Conservation (phyloP, 2,113 vertebrate species). For the Passer montanus region DNA sequence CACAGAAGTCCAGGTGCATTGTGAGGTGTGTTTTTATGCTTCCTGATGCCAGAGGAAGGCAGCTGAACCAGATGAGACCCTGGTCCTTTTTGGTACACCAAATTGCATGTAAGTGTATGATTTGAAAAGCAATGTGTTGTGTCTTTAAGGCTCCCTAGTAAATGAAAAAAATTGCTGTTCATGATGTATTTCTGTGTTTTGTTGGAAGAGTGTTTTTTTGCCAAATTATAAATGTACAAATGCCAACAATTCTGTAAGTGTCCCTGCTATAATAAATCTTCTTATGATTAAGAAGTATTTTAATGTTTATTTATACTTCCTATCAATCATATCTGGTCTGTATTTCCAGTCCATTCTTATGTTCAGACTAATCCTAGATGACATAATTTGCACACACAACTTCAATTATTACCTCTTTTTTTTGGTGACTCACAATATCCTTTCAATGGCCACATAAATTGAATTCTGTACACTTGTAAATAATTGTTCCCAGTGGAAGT, state of each 20-base stretch:
- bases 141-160: neutral
- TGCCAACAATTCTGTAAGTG: neutral
- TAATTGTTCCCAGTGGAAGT: neutral
- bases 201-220: neutral
- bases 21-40: neutral
- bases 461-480: neutral
- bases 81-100: neutral
- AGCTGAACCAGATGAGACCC: neutral
- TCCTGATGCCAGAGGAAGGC: neutral
- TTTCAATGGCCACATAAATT: neutral
- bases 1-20: neutral
- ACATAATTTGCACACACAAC: neutral
- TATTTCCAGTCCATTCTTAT: neutral
- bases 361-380: neutral
- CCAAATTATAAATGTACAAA: neutral
- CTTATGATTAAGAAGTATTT: neutral
- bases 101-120: neutral
- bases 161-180: neutral
- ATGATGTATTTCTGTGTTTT: neutral
- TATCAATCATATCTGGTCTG: neutral
- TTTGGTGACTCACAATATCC: neutral
- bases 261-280: neutral
- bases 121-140: neutral
- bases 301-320: neutral
- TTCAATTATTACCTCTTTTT: neutral